Evolutionary conservation across 2,888 invertebrate genomes (phyloP).

Genomic region (Tenthredo amoena): DNA sequence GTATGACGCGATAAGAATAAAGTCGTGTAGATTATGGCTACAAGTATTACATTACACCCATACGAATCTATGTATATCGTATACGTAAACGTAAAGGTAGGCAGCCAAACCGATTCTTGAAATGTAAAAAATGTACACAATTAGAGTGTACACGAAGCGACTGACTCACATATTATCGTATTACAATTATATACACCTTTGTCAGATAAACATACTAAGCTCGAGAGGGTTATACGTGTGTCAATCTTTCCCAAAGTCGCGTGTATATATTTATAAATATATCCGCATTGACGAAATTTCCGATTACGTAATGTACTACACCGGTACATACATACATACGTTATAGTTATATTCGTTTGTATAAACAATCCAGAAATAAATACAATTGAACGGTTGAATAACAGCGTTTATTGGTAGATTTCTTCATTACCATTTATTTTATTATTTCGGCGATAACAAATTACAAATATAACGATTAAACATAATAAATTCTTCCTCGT

Average conservation of each 20-base stretch:
- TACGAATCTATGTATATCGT: neutral
- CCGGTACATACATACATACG: neutral
- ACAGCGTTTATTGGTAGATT: neutral
- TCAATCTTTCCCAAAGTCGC: neutral
- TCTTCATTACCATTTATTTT: neutral
- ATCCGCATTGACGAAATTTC: slow-evolving; percentile 2
- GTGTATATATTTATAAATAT: neutral
- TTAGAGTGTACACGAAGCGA: neutral
- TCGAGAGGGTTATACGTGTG: neutral
- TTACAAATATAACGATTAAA: neutral
- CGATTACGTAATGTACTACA: neutral
- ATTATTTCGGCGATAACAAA: neutral
- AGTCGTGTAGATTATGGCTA: neutral
- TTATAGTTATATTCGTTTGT: neutral
- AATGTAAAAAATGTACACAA: slow-evolving; percentile 2
- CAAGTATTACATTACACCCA: neutral
- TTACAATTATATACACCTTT: neutral
- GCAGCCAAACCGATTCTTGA: neutral
- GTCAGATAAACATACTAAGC: neutral
- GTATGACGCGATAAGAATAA: slow-evolving; percentile 2
- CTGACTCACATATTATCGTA: neutral
- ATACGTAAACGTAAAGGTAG: neutral
- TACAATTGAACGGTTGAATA: neutral
- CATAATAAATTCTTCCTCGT: neutral
- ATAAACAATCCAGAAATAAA: neutral